A percentile compares a stretch with the other conserved stretches of the same genome.
These are phyloP conservation scores for Dromiciops gliroides DNA, from an alignment of 2,113 vertebrate species.

Conservation along the genomic window DNA sequence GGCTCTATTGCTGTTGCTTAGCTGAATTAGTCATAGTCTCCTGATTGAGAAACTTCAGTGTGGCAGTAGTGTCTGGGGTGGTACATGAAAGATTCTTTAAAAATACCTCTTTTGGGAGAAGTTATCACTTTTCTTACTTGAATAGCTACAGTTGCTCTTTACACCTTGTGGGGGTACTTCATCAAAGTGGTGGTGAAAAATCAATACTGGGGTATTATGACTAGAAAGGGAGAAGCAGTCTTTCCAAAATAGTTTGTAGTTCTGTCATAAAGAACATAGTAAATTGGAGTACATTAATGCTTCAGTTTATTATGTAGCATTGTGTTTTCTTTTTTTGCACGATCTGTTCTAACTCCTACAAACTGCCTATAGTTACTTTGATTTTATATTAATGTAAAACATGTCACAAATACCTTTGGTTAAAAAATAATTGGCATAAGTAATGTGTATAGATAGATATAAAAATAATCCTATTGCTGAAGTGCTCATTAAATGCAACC, in stretches of 20 bases:
- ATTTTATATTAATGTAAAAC: constrained; percentile 66
- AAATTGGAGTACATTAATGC: constrained; percentile 1
- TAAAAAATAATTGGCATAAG: constrained; percentile 53
- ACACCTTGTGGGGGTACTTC: constrained; percentile 19
- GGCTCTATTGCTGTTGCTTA: constrained; percentile 5
- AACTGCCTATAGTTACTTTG: constrained; percentile 58
- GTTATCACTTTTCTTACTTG: constrained; percentile 15
- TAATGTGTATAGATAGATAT: constrained; percentile 70
- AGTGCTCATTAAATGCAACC: constrained; percentile 54
- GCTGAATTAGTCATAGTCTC: constrained; percentile 1
- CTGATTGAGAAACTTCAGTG: constrained; percentile 8
- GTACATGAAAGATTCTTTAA: constrained; percentile 18
- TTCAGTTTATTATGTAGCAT: neutral
- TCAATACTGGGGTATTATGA: constrained; percentile 12
- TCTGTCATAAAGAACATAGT: constrained; percentile 26
- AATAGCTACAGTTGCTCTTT: constrained; percentile 38
- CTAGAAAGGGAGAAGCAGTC: constrained; percentile 24
- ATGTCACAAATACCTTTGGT: constrained; percentile 36
- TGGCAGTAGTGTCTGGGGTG: neutral
- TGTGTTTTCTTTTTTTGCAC: constrained; percentile 32
- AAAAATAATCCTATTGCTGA: constrained; percentile 63
- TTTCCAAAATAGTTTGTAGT: neutral
- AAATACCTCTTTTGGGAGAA: constrained; percentile 43
- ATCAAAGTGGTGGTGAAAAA: constrained; percentile 31
- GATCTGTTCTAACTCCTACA: constrained; percentile 41